Evolutionary conservation across 1,140 invertebrate genomes (phyloP).

Genomic region (Notospermus geniculatus): DNA sequence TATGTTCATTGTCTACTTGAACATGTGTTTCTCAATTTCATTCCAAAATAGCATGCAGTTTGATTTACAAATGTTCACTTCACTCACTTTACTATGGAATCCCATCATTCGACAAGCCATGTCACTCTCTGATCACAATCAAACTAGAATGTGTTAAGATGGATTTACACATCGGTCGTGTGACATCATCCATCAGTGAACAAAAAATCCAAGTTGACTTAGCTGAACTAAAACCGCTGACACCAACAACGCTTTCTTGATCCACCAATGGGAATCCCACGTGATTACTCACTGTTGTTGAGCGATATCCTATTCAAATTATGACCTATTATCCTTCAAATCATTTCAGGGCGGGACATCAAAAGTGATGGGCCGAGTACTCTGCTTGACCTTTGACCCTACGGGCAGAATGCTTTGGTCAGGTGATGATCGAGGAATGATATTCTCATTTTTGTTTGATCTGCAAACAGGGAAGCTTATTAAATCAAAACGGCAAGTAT

Average conservation of each 20-base stretch:
- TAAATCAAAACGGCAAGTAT: slow-evolving; percentile 63
- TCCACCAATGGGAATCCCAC: no score
- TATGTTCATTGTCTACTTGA: slow-evolving; percentile 24
- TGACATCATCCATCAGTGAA: no score
- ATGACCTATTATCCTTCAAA: slow-evolving; percentile 7
- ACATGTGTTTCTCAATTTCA: no score
- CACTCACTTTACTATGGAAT: slow-evolving; percentile 3
- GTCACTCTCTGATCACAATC: no score
- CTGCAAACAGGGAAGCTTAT: slow-evolving; percentile 69
- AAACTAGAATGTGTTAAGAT: no score
- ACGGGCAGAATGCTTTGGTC: slow-evolving; percentile 78
- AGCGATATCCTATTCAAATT: background rate
- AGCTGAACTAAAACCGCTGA: no score
- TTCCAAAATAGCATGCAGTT: no score
- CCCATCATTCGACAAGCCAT: no score
- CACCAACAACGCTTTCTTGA: no score
- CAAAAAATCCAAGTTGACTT: no score
- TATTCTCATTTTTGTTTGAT: slow-evolving; percentile 71
- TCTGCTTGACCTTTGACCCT: slow-evolving; percentile 74
- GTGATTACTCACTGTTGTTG: no score
- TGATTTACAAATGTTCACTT: slow-evolving; percentile 2
- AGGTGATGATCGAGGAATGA: slow-evolving; percentile 76
- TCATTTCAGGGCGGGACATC: slow-evolving; percentile 65
- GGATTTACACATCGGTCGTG: no score
- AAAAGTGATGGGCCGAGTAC: slow-evolving; percentile 72